Evolutionary conservation across 2,888 invertebrate genomes (phyloP).

Genomic region (Latheticus oryzae): DNA sequence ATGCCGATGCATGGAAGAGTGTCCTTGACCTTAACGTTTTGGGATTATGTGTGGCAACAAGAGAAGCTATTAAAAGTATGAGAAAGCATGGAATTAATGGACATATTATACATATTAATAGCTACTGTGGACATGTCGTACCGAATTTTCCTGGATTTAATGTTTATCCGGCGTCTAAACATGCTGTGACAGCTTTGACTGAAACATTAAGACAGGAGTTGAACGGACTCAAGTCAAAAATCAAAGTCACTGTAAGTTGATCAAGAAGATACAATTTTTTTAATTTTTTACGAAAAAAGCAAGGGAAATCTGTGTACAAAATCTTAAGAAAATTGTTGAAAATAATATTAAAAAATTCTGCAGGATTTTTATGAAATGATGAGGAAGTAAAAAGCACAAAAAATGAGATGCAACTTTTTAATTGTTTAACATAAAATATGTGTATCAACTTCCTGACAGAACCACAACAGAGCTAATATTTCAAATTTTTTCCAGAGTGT

Average conservation of each 20-base stretch:
- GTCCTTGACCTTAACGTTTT: conserved; percentile 48
- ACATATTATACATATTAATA: conserved; percentile 57
- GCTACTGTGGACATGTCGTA: conserved; percentile 54
- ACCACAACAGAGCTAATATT: background rate
- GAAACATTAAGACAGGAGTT: conserved; percentile 27
- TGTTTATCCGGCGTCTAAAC: conserved; percentile 27
- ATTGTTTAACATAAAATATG: no score
- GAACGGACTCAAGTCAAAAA: conserved; percentile 22
- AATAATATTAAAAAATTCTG: background rate
- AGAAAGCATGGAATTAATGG: conserved; percentile 52
- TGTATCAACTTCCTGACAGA: no score
- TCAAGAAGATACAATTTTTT: background rate
- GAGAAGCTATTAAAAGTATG: conserved; percentile 55
- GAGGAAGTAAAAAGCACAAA: background rate
- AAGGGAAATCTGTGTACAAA: no score
- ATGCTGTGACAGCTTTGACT: conserved; percentile 29
- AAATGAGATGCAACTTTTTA: background rate
- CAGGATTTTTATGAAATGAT: no score
- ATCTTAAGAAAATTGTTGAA: background rate
- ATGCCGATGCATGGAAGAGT: conserved; percentile 48
- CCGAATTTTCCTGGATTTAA: conserved; percentile 46
- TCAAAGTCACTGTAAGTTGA: conserved; percentile 28
- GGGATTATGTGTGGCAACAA: conserved; percentile 49
- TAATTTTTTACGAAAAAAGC: conserved; percentile 1
- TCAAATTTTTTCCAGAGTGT: conserved; percentile 39